Conservation (phyloP, 2,888 invertebrate species). For the Diloba caeruleocephala region DNA sequence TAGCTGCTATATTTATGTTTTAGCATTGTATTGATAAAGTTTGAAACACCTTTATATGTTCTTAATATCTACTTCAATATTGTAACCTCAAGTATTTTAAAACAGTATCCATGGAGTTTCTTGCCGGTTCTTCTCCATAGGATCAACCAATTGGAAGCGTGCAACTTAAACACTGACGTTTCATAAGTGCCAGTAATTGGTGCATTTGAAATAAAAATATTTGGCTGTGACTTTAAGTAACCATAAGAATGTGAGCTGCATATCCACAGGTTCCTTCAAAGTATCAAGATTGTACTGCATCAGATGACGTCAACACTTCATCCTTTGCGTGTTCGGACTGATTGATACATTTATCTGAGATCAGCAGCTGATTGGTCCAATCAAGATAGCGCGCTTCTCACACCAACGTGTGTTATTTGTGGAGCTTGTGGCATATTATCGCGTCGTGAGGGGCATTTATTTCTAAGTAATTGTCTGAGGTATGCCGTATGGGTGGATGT, state of each 20-base stretch:
- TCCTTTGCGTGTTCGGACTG: constrained; percentile 52
- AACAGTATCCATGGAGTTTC: too few species aligned
- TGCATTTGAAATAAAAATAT: too few species aligned
- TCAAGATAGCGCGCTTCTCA: constrained; percentile 50
- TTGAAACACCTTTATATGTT: too few species aligned
- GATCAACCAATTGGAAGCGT: too few species aligned
- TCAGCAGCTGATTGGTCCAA: constrained; percentile 61
- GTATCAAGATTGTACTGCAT: constrained; percentile 4
- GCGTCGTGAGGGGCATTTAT: constrained; percentile 31
- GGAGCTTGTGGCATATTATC: constrained; percentile 35
- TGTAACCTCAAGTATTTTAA: too few species aligned
- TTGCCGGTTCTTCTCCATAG: too few species aligned
- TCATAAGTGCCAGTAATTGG: too few species aligned
- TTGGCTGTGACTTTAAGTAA: too few species aligned
- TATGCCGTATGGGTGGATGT: constrained; percentile 16
- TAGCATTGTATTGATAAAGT: too few species aligned
- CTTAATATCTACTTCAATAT: too few species aligned
- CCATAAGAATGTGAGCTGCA: constrained; percentile 4
- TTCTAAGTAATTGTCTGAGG: constrained; percentile 27
- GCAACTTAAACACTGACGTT: too few species aligned
- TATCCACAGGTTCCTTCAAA: constrained; percentile 1
- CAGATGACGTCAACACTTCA: constrained; percentile 49
- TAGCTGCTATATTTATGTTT: too few species aligned
- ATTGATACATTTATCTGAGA: constrained; percentile 63
- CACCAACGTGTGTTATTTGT: constrained; percentile 41